Evolutionary conservation across 2,113 vertebrate genomes (phyloP), one percentile per base, ranked within the genome.

Genomic region (western clawed frog (Xenopus tropicalis)): DNA sequence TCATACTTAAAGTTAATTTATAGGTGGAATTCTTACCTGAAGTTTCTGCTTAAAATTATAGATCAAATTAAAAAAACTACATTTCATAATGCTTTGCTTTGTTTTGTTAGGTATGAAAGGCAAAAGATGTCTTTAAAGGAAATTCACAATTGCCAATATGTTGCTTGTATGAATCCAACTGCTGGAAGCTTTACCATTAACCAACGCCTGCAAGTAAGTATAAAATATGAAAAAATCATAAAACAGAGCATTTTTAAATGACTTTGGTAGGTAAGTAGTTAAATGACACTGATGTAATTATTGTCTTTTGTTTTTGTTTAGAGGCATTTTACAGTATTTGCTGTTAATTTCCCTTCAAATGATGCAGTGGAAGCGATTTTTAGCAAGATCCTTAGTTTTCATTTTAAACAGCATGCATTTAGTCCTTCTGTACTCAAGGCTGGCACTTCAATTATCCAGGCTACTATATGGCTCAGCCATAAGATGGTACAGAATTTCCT

Each of bases 311-410:
- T 72, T 77, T 73, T 2, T 79, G 85, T 78, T 61, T 87, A 95
- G 92, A 89, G 91, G 78, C 84, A 88, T 88, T 95, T 95, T 79
- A 86, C 88, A 25, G 88, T 92, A 77, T 90, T 96, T 80, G 86
- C 90, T 0, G 89, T 94, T 77, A 91, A 89, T 78, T 91, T 91
- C 16, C 90, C 90, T 1, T 93, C 87, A 14, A 25, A 63, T 65
- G 85, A 88, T 48, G 84, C 90, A 1, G 82, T 90, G 37, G 78
- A 12, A 61, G 88, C 85, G 17, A 91, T 93, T 83, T 95, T 87
- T 43, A 82, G 89, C 80, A 90, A 90, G 57, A 89, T 91, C 71
- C 80, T 93, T 76, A 83, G 37, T 69, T 82, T 83, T 68, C 88
- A 91, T 58, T 83, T 94, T 37, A 91, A 88, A 77, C 85, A 80